These are phyloP conservation scores for Xerus rutilus DNA, from an alignment of 2,797 vertebrate species.

Conservation along the genomic window DNA sequence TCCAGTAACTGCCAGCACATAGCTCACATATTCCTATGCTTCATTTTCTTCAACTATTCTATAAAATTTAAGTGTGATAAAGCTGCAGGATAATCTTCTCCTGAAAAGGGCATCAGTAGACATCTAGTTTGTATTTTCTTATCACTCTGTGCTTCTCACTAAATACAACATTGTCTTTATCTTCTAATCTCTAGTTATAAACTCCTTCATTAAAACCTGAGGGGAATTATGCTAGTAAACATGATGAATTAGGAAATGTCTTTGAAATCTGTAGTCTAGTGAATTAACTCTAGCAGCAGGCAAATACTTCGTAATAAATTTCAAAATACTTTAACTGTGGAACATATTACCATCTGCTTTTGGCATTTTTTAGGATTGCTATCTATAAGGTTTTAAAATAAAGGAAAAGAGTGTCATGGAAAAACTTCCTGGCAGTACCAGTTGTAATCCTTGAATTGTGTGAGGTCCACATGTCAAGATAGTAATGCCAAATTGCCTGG, in stretches of 20 bases:
- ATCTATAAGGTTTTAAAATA: conserved; percentile 44
- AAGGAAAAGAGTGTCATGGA: background rate
- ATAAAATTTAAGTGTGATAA: conserved; percentile 46
- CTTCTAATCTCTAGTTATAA: conserved; percentile 64
- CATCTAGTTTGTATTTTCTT: conserved; percentile 58
- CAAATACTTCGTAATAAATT: conserved; percentile 68
- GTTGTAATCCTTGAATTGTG: background rate
- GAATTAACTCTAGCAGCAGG: conserved; percentile 42
- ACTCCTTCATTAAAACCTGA: conserved; percentile 53
- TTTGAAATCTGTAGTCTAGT: conserved; percentile 58
- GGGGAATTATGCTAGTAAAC: conserved; percentile 49
- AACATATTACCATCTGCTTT: conserved; percentile 42
- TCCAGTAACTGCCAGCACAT: conserved; percentile 62
- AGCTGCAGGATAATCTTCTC: conserved; percentile 26
- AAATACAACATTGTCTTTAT: conserved; percentile 54
- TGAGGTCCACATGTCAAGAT: conserved; percentile 4
- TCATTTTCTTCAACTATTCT: conserved; percentile 43
- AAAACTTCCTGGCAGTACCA: background rate
- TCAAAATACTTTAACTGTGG: conserved; percentile 60
- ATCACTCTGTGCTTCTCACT: conserved; percentile 53
- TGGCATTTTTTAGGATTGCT: background rate
- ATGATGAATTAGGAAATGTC: conserved; percentile 49
- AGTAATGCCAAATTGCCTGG: background rate
- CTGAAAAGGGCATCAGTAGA: conserved; percentile 43
- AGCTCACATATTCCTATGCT: conserved; percentile 47